phyloP scores from a whole-genome alignment of 2,797 vertebrate species.

The Pangasius krempfi region DNA sequence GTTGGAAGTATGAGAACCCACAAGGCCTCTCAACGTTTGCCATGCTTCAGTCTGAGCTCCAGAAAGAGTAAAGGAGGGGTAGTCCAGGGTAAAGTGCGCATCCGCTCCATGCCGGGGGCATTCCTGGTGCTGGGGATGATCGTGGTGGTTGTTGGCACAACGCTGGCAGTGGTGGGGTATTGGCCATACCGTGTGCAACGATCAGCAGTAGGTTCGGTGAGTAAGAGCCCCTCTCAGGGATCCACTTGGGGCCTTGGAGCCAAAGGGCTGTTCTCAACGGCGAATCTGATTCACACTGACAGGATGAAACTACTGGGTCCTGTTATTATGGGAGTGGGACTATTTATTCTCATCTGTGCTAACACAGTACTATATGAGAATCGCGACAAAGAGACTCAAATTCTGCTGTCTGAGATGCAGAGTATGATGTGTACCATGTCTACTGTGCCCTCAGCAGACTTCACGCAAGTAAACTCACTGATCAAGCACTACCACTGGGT shows the following conservation, averaged over 20 bases:
- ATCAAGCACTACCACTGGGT: slow-evolving; percentile 74
- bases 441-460: slow-evolving; percentile 68
- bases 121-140: slow-evolving; percentile 87
- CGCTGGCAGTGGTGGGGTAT: slow-evolving; percentile 91
- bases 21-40: slow-evolving; percentile 60
- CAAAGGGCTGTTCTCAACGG: slow-evolving; percentile 64
- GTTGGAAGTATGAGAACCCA: slow-evolving; percentile 71
- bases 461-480: slow-evolving; percentile 60
- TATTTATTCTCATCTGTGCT: slow-evolving; percentile 97
- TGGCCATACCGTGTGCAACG: slow-evolving; percentile 83
- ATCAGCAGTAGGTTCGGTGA: neutral
- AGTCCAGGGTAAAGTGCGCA: slow-evolving; percentile 85
- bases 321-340: slow-evolving; percentile 95
- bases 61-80: slow-evolving; percentile 69
- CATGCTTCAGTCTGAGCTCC: slow-evolving; percentile 66
- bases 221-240: slow-evolving; percentile 40
- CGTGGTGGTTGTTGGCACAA: slow-evolving; percentile 88
- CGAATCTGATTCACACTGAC: slow-evolving; percentile 77
- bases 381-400: slow-evolving; percentile 90
- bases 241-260: slow-evolving; percentile 67
- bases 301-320: slow-evolving; percentile 92
- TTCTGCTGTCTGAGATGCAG: slow-evolving; percentile 81
- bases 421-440: slow-evolving; percentile 80
- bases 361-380: slow-evolving; percentile 96
- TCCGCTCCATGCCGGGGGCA: slow-evolving; percentile 88